Evolutionary conservation across 2,113 vertebrate genomes (phyloP).

Genomic region (Cygnus buccinator): DNA sequence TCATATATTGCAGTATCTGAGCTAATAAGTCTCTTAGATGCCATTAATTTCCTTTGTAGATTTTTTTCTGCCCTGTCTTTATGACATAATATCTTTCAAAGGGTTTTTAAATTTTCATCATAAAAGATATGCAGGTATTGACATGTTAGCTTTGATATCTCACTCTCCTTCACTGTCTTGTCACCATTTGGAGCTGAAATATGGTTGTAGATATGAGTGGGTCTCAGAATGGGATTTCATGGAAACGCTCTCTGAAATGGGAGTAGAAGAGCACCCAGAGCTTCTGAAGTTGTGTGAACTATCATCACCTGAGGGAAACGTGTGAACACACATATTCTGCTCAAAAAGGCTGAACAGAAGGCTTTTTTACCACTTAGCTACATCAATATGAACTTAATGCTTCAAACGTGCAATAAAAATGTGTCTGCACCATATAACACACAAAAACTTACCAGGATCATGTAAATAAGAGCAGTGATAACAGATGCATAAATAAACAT

Average conservation of each 20-base stretch:
- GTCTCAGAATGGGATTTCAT: background rate
- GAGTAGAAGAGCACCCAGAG: background rate
- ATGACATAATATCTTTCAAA: background rate
- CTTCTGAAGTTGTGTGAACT: conserved; percentile 35
- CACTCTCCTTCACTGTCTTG: background rate
- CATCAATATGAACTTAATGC: conserved; percentile 21
- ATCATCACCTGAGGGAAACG: background rate
- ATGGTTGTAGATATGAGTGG: background rate
- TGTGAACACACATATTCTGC: conserved; percentile 20
- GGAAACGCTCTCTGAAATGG: background rate
- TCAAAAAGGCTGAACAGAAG: conserved; percentile 43
- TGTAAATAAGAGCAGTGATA: conserved; percentile 54
- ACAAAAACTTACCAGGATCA: background rate
- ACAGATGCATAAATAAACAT: conserved; percentile 57
- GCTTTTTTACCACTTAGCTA: conserved; percentile 2
- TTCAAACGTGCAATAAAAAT: conserved; percentile 10
- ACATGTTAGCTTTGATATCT: background rate
- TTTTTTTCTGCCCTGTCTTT: background rate
- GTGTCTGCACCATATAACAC: background rate
- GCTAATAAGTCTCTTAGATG: background rate
- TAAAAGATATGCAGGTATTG: background rate
- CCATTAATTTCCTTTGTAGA: background rate
- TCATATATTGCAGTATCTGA: background rate
- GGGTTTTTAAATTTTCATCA: background rate
- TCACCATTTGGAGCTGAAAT: background rate